Conservation (phyloP, 1,140 invertebrate species). For the Ceratina calcarata region DNA sequence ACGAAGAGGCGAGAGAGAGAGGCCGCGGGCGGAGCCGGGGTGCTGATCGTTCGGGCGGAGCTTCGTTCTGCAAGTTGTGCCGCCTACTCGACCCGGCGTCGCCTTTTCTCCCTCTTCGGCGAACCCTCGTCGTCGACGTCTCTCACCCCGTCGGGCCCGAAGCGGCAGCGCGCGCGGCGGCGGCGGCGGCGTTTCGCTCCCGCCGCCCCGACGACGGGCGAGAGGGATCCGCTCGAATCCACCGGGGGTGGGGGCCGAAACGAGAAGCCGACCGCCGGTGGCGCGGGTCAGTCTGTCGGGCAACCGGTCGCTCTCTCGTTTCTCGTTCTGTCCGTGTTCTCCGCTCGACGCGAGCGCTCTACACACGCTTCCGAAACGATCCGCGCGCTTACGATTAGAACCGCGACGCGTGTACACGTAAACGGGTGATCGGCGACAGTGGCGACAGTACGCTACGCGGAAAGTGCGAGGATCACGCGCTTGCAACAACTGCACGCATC, state of each 20-base stretch:
- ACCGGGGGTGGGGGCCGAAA: slow-evolving; percentile 66
- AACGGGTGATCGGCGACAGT: too few species aligned
- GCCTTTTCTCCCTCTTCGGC: slow-evolving; percentile 49
- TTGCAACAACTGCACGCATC: neutral
- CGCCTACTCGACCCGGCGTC: slow-evolving; percentile 61
- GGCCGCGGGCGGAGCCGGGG: slow-evolving; percentile 46
- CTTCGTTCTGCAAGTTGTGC: slow-evolving; percentile 66
- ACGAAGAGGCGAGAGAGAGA: slow-evolving; percentile 38
- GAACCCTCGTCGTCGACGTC: slow-evolving; percentile 42
- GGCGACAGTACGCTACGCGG: neutral
- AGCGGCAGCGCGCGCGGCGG: slow-evolving; percentile 70
- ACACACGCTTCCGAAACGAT: neutral
- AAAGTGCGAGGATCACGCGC: neutral
- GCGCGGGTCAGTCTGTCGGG: slow-evolving; percentile 80
- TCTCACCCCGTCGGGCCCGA: slow-evolving; percentile 55
- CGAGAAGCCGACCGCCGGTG: slow-evolving; percentile 76
- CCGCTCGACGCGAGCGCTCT: slow-evolving; percentile 45
- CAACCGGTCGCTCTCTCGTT: slow-evolving; percentile 77
- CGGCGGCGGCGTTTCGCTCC: slow-evolving; percentile 66
- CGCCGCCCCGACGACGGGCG: slow-evolving; percentile 54
- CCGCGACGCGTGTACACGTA: neutral
- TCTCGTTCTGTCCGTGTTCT: slow-evolving; percentile 58
- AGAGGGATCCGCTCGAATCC: slow-evolving; percentile 33
- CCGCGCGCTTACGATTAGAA: neutral
- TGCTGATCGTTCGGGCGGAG: slow-evolving; percentile 65